phyloP scores from a whole-genome alignment of 2,797 vertebrate genomes.

The Enteromius trimaculatus region DNA sequence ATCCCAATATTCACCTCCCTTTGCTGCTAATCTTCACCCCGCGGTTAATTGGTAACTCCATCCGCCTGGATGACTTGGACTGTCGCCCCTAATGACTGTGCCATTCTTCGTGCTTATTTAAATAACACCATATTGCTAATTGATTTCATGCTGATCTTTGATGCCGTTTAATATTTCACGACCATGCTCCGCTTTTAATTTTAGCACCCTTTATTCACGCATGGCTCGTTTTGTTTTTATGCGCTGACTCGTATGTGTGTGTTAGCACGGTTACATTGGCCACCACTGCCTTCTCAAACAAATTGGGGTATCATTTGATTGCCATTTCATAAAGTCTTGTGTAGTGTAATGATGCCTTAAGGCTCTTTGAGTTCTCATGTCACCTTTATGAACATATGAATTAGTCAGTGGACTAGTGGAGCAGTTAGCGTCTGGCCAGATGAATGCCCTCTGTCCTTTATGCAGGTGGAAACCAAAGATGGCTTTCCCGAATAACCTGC shows the following conservation, averaged over 20 bases:
- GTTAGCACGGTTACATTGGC: slow-evolving; percentile 1
- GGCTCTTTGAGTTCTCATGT: slow-evolving; percentile 50
- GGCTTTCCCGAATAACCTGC: slow-evolving; percentile 18
- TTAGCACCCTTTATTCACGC: slow-evolving; percentile 64
- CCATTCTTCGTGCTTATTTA: slow-evolving; percentile 63
- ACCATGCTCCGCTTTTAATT: slow-evolving; percentile 51
- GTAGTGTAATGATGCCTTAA: slow-evolving; percentile 8
- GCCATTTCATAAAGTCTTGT: slow-evolving; percentile 8
- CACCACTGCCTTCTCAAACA: background rate
- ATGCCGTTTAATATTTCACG: slow-evolving; percentile 75
- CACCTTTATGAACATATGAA: slow-evolving; percentile 59
- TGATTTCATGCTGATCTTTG: slow-evolving; percentile 72
- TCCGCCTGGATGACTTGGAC: slow-evolving; percentile 59
- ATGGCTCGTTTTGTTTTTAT: slow-evolving; percentile 53
- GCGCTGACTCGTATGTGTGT: background rate
- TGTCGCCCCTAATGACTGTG: slow-evolving; percentile 31
- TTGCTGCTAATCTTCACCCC: slow-evolving; percentile 59
- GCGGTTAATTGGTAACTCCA: slow-evolving; percentile 68
- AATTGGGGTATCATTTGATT: slow-evolving; percentile 15
- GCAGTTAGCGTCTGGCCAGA: slow-evolving; percentile 33
- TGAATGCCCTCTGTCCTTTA: slow-evolving; percentile 36
- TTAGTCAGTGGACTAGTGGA: slow-evolving; percentile 57
- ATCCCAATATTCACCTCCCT: slow-evolving; percentile 63
- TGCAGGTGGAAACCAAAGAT: slow-evolving; percentile 44
- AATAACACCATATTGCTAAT: slow-evolving; percentile 74